Percentiles rank a stretch among this genome's conserved stretches.
These are phyloP conservation scores for Rotaria macrura DNA, from an alignment of 2,888 invertebrate species.

Conservation along the genomic window DNA sequence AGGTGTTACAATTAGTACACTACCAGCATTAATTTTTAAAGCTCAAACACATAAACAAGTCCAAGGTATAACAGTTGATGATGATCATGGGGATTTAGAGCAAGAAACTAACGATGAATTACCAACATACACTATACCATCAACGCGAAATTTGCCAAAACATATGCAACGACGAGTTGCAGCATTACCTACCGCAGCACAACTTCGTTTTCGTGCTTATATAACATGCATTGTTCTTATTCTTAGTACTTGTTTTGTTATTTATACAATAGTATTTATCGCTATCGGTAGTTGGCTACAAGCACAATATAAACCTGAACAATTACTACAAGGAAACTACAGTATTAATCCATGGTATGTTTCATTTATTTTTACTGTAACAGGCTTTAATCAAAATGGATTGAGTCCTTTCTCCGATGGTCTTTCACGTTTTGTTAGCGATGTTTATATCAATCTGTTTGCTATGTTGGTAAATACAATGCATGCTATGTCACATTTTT, in stretches of 20 bases:
- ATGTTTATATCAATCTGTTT: not conserved
- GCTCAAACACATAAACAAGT: not conserved
- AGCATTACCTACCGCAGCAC: not conserved
- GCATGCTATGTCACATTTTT: not conserved
- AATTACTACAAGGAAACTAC: not conserved
- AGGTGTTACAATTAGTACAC: too few species aligned
- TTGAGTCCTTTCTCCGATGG: not conserved
- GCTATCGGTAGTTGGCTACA: not conserved
- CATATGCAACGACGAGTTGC: not conserved
- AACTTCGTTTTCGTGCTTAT: not conserved
- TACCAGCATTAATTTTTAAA: not conserved
- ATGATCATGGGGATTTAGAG: not conserved
- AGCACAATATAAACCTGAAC: not conserved
- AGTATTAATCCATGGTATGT: not conserved
- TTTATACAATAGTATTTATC: not conserved
- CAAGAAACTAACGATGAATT: not conserved
- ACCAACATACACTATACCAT: not conserved
- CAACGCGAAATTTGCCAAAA: not conserved
- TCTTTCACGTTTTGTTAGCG: not conserved
- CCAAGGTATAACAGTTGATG: not conserved
- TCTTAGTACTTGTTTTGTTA: not conserved
- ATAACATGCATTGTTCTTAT: not conserved
- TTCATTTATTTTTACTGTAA: not conserved
- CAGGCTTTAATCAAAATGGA: conserved; percentile 2
- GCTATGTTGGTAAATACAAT: not conserved